Evolutionary conservation across 2,797 vertebrate species (phyloP), one percentile per base, ranked within the genome.

Genomic region (Ficedula albicollis): DNA sequence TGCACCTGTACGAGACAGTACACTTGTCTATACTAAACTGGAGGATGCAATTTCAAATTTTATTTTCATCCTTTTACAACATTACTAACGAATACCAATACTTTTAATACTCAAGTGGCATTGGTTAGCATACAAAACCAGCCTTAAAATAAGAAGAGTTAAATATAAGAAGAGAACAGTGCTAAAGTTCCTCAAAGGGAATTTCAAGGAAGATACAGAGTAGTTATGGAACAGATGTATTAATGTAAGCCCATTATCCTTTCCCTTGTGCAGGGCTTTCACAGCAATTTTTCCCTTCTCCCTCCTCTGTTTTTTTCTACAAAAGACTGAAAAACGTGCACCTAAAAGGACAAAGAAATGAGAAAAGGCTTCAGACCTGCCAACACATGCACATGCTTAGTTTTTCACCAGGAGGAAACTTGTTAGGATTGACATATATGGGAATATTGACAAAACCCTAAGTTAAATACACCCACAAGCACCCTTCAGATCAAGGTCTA

Each of bases 401-500:
- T 48, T 80, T 83, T 93, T 73, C 64, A 74, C 32, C 20, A 39
- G 20, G 19, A 73, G 59, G 41, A 63, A 92, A 43, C 39, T 84
- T 67, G 84, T 72, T 58, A 75, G 86, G 64, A 91, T 56, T 1
- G 2, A 73, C 75, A 25, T 49, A 84, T 10, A 78, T 48, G 94
- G 87, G 79, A 95, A 93, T 72, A 93, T 81, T 80, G 87, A 85
- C 87, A 86, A 64, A 55, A 72, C 76, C 48, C 16, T 36, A 34
- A 68, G 46, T 44, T 75, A 91, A 91, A 78, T 27, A 95, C 69
- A 87, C 91, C 87, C 87, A 92, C 18, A 1, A 92, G 60, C 12
- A 4, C 26, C 67, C 54, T 70, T 72, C 69, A 92, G 76, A 94
- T 93, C 85, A 86, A 95, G 82, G 46, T 77, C 46, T 92, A 76